Evolutionary conservation across 1,140 invertebrate species (phyloP).

Genomic region (Epicauta chinensis): DNA sequence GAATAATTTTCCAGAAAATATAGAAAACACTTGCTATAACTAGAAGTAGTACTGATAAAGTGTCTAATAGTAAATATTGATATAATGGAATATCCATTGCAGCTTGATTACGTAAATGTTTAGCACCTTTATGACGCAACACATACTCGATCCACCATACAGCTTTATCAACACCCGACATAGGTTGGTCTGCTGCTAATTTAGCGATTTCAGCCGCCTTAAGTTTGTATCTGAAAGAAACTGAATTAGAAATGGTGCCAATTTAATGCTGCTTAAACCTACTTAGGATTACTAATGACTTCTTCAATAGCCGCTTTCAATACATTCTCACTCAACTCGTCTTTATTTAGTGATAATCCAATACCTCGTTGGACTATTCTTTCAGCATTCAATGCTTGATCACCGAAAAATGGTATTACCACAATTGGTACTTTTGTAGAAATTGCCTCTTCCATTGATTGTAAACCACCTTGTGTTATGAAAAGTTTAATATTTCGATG

Average conservation of each 20-base stretch:
- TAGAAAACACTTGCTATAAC: too few species aligned
- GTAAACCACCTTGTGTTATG: conserved; percentile 50
- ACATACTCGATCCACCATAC: conserved; percentile 50
- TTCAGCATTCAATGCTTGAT: conserved; percentile 46
- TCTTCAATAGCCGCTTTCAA: conserved; percentile 27
- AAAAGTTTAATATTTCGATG: conserved; percentile 48
- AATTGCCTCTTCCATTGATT: conserved; percentile 48
- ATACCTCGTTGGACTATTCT: conserved; percentile 37
- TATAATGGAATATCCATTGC: conserved; percentile 29
- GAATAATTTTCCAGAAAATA: too few species aligned
- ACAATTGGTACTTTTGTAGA: conserved; percentile 48
- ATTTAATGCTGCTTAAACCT: too few species aligned
- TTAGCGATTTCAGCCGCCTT: conserved; percentile 11
- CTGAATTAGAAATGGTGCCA: too few species aligned
- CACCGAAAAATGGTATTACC: conserved; percentile 47
- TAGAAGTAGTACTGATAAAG: not conserved
- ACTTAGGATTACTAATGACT: conserved; percentile 32
- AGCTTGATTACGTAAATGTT: conserved; percentile 37
- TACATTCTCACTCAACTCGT: conserved; percentile 31
- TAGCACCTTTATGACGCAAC: conserved; percentile 43
- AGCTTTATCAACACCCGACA: conserved; percentile 25
- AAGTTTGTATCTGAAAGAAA: not conserved
- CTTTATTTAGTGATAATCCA: conserved; percentile 31
- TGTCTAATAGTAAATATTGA: conserved; percentile 7
- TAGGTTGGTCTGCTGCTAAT: conserved; percentile 36